Conservation (phyloP, 2,888 invertebrate species). For the Sphaerophoria taeniata region DNA sequence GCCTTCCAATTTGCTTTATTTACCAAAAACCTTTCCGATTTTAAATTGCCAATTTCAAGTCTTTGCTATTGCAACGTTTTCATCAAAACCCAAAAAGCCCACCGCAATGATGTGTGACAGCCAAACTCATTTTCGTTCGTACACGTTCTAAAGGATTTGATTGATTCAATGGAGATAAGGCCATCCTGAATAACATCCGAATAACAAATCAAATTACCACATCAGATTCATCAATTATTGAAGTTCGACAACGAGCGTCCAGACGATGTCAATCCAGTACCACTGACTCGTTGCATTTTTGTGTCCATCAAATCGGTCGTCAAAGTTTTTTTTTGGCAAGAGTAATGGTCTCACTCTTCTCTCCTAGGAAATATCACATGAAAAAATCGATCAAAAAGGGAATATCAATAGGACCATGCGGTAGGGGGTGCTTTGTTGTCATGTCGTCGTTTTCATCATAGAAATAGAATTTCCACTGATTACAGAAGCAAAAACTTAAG, state of each 20-base stretch:
- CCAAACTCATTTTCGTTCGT: background rate
- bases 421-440: background rate
- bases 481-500: too few species aligned
- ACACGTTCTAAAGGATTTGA: slow-evolving; percentile 30
- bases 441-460: background rate
- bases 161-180: slow-evolving; percentile 44
- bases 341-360: background rate
- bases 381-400: slow-evolving; percentile 41
- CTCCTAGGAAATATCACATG: background rate
- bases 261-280: slow-evolving; percentile 23
- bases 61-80: too few species aligned
- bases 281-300: slow-evolving; percentile 48
- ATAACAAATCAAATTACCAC: slow-evolving; percentile 53
- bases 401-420: background rate
- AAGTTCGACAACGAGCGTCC: slow-evolving; percentile 27
- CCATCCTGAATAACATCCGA: slow-evolving; percentile 46
- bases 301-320: background rate
- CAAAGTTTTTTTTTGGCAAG: slow-evolving; percentile 1
- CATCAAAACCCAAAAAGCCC: too few species aligned
- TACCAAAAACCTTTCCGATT: too few species aligned
- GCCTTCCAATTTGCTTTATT: too few species aligned
- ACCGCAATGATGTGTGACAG: background rate
- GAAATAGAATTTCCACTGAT: slow-evolving; percentile 27
- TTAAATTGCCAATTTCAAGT: too few species aligned
- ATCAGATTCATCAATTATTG: slow-evolving; percentile 22